Base-by-base conservation (phyloP, 2,797 vertebrate genomes). In the Smutsia temminckii region DNA sequence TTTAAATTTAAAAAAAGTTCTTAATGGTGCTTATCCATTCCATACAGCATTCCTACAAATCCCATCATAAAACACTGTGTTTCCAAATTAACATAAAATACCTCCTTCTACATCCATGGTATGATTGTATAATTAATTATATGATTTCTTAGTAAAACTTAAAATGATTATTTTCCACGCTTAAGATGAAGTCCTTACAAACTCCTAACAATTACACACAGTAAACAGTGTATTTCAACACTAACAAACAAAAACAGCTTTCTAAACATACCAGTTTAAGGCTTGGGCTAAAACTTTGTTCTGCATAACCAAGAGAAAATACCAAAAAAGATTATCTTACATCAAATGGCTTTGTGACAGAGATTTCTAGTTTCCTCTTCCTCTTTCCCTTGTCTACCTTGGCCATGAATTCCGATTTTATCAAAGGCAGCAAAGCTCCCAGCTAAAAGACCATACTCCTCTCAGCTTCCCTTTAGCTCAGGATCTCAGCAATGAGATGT, bases 1-100 rank as follows among this genome's bases (percentile, higher is more conserved):
- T 32, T 66, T 57, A 63, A 77, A 20, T 57, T 46, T 85, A n/a
- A 37, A 25, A 92, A 46, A 20, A 78, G 40, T 77, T 90, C 68
- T 66, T 37, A 89, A 89, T 59, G 63, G 53, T 85, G 42, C 21
- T 83, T 87, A 91, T 29, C 69, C 27, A 87, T 61, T 89, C 29
- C 42, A 78, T 40, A 77, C 92, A 85, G n/a, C 29, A 84, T 71
- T 87, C 66, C 71, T 64, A 95, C 80, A 74, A 66, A 78, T 83
- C 49, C n/a, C 53, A 59, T 81, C 66, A 81, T 87, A 90, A 93
- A 93, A 92, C 23, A 95, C 80, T 61, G 25, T 29, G 9, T 49
- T 94, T 93, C 69, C 42, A 83, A 97, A 88, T 68, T 75, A 85
- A 91, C n/a, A 93, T 49, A 77, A 78, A 89, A 93, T 59, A 40